Conservation (phyloP, 2,888 invertebrate species). For the Sipunculus nudus region DNA sequence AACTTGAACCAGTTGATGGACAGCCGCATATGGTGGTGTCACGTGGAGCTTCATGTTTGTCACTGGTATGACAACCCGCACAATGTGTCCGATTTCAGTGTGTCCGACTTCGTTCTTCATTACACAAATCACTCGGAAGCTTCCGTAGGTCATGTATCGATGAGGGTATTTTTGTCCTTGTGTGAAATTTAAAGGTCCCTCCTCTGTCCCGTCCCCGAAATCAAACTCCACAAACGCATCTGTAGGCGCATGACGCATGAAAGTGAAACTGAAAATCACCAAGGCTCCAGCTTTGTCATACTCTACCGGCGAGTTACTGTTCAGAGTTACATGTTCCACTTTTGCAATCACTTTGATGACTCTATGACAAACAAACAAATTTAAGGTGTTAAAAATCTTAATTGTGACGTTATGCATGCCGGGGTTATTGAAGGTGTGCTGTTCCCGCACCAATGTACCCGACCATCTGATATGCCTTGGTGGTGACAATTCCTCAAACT, state of each 20-base stretch:
- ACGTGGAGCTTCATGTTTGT: conserved; percentile 17
- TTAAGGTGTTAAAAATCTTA: conserved; percentile 44
- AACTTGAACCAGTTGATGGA: conserved; percentile 7
- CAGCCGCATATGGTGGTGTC: conserved; percentile 7
- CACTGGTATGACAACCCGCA: conserved; percentile 16
- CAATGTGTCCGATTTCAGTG: too few species aligned
- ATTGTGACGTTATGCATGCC: conserved; percentile 39
- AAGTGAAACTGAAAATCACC: too few species aligned
- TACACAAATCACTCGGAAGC: conserved; percentile 17
- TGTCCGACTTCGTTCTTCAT: conserved; percentile 21
- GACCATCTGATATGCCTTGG: too few species aligned
- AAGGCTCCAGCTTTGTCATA: too few species aligned
- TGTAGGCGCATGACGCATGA: too few species aligned
- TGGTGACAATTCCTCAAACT: too few species aligned
- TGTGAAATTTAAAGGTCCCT: neutral
- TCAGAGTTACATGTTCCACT: too few species aligned
- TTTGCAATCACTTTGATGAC: too few species aligned
- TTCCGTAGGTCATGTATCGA: conserved; percentile 12
- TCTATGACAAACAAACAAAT: too few species aligned
- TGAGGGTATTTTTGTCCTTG: conserved; percentile 8
- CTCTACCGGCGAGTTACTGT: too few species aligned
- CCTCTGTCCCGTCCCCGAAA: conserved; percentile 13
- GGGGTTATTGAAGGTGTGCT: conserved; percentile 37
- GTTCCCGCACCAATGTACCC: too few species aligned
- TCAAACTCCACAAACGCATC: conserved; percentile 2